Base-by-base conservation (phyloP, 2,888 invertebrate species). In the Oscheius sp. region DNA sequence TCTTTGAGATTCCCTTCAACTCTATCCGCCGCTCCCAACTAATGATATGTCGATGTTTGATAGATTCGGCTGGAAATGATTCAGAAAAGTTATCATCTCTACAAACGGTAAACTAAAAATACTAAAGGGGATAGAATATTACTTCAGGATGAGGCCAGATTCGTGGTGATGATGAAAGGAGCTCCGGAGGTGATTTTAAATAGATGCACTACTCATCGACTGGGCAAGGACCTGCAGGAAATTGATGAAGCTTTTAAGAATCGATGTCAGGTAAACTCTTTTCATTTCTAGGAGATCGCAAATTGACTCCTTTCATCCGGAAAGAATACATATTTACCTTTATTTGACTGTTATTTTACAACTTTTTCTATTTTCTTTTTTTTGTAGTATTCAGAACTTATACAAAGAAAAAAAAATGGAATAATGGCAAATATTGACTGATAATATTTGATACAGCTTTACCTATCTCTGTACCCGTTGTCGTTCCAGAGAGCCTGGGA, bases 1-100 rank as follows among this genome's bases (percentile, higher is more conserved):
- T 82, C 9, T 79, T 76, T 62, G 85, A 85, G 63, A 77, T 85
- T 17, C 82, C 85, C 6, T 85, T 85, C 77, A 85, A 85, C 61
- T 85, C 85, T 0, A 78, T 78, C 5, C 73, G 85, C 6, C 64
- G 84, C 12, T 84, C 80, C 70, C 85, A 85, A 63, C 44, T 83
- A 32, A 82, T 85, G 28, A 72, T 85, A 0, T 77, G 80, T 1
- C 70, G 73, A 3, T 82, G 82, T 62, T 61, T 84, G 45, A 73
- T 72, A 20, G 72, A 74, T 1, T 30, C 12, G 26, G 57, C 61
- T 4, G 66, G 68, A 36, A n/a, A 59, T 3, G 68, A 59, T 12
- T 62, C 70, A 6, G 69, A 67, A 9, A 50, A 50, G 2, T 30
- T 68, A 28, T 49, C 68, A 1, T 41, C 44, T 0, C 66, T 63